phyloP scores from a whole-genome alignment of 1,140 invertebrate species.

The Sminthurides bifidus region DNA sequence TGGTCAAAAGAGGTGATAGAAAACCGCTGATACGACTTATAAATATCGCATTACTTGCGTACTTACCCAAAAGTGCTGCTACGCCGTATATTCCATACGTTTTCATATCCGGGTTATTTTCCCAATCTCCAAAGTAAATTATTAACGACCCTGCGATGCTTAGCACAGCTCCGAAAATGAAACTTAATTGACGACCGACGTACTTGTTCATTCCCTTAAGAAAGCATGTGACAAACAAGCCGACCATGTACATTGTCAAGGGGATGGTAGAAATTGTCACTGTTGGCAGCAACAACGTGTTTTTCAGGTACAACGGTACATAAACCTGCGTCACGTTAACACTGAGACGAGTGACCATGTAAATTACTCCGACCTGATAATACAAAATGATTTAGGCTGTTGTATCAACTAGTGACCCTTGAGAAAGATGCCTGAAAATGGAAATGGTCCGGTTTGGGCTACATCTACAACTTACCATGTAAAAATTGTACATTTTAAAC shows the following conservation, averaged over 20 bases:
- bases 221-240: constrained; percentile 61
- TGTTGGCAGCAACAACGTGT: constrained; percentile 59
- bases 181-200: constrained; percentile 57
- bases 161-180: constrained; percentile 52
- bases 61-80: constrained; percentile 58
- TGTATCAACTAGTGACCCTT: too few species aligned
- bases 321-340: constrained; percentile 85
- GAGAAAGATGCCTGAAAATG: too few species aligned
- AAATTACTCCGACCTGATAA: constrained; percentile 43
- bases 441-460: too few species aligned
- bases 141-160: constrained; percentile 53
- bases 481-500: constrained; percentile 28
- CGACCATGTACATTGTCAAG: constrained; percentile 70
- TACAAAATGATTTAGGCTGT: too few species aligned
- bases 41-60: background rate
- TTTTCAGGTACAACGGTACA: constrained; percentile 81
- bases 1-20: too few species aligned
- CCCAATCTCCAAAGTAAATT: constrained; percentile 47
- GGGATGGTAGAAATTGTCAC: constrained; percentile 71
- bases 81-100: constrained; percentile 60
- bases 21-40: too few species aligned
- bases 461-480: constrained; percentile 42
- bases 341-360: constrained; percentile 79
- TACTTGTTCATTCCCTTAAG: constrained; percentile 54
- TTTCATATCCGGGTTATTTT: constrained; percentile 43